Evolutionary conservation across 2,888 invertebrate genomes (phyloP), one percentile per base, ranked within the genome.

Genomic region (Molorchus minor): DNA sequence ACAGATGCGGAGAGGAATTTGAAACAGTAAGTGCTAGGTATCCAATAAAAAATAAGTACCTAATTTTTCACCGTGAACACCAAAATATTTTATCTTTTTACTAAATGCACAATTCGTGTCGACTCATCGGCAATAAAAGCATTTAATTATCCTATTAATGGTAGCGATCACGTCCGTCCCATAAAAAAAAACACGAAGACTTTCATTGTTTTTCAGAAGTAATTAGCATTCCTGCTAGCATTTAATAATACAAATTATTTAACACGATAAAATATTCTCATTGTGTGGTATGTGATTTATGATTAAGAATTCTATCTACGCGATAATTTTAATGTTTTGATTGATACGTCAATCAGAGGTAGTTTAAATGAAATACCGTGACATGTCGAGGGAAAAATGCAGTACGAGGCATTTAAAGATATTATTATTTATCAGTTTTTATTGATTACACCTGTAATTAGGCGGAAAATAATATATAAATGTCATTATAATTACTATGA

Each of bases 311-410:
- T 30, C 52, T 41, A 25, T 41, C 52, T 52, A 52, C 52, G 52
- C 52, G 52, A 52, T 52, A 41, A 41, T 52, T 41, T 52, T 52
- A 52, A 52, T 52, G 52, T 52, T 52, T 41, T 30, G 52, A 52
- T 52, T 40, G 40, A 52, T 40, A 41, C 52, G 52, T 52, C 52
- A 41, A 52, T 52, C 41, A 30, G 29, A 25, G 49, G 30, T 52
- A 52, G 25, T 30, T 33, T 16, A 41, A 52, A 30, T 52, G 16
- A 52, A 40, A 52, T 41, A 41, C 40, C 30, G 29, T 41, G 52
- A 52, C 52, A 52, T 30, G 41, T 19, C 25, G 29, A 17, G 30
- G 29, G 20, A 51, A 21, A 52, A 52, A 52, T 52, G 52, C 52
- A 41, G n/a, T 12, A 19, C 19, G 41, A 52, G 52, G 15, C 40